phyloP scores from a whole-genome alignment of 2,113 vertebrate species.

The Onychostoma macrolepis region DNA sequence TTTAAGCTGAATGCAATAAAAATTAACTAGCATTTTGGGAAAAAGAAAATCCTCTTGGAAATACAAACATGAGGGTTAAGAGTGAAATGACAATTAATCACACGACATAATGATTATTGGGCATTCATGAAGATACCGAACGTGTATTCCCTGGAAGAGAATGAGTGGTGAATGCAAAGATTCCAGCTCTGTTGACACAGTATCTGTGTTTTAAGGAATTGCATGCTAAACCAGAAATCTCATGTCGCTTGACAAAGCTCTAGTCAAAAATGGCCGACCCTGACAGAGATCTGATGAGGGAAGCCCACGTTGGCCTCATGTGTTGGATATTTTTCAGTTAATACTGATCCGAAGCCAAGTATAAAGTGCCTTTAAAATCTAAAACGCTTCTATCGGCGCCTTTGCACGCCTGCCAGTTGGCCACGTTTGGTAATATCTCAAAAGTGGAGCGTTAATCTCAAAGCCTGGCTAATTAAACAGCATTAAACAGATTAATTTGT shows the following conservation, averaged over 20 bases:
- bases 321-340: slow-evolving; percentile 69
- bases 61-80: not conserved
- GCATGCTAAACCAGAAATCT: not conserved
- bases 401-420: slow-evolving; percentile 77
- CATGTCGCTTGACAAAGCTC: not conserved
- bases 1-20: not conserved
- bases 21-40: not conserved
- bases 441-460: slow-evolving; percentile 79
- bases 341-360: slow-evolving; percentile 73
- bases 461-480: slow-evolving; percentile 78
- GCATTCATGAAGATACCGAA: not conserved
- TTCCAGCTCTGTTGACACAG: not conserved
- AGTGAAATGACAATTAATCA: not conserved
- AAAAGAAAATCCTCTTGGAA: not conserved
- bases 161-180: not conserved
- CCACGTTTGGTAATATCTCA: slow-evolving; percentile 73
- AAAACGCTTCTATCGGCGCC: slow-evolving; percentile 76
- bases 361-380: slow-evolving; percentile 77
- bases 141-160: not conserved
- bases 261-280: not conserved
- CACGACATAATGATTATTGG: not conserved
- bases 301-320: slow-evolving; percentile 56
- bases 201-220: not conserved
- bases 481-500: slow-evolving; percentile 77
- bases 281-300: not conserved